Percentiles rank a stretch among this genome's conserved stretches.
Evolutionary conservation across 2,113 vertebrate species (phyloP).

Genomic region (Bos javanicus): DNA sequence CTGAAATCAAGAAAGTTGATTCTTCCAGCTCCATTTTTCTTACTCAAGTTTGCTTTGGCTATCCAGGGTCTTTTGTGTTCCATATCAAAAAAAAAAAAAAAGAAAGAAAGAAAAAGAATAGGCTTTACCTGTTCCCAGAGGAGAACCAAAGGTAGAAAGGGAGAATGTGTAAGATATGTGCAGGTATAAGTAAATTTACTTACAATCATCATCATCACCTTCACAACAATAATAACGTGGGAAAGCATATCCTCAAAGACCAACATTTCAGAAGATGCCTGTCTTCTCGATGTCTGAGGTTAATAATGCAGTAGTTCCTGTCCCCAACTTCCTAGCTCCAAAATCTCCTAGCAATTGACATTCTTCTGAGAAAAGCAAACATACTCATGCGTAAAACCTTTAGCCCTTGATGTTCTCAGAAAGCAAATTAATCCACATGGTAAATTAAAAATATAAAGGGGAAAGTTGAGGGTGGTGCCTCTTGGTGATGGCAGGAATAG

Average conservation of each 20-base stretch:
- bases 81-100: neutral
- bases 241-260: neutral
- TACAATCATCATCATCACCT: neutral
- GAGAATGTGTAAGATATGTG: neutral
- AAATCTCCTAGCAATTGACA: neutral
- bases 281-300: neutral
- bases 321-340: neutral
- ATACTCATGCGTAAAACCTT: neutral
- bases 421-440: constrained; percentile 49
- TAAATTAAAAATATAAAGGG: constrained; percentile 41
- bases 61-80: neutral
- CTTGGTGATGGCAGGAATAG: neutral
- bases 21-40: neutral
- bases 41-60: neutral
- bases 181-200: neutral
- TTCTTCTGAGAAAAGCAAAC: constrained; percentile 63
- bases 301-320: neutral
- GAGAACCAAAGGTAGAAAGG: neutral
- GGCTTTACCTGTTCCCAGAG: neutral
- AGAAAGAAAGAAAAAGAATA: neutral
- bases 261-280: neutral
- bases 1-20: neutral
- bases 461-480: neutral
- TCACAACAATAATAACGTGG: neutral
- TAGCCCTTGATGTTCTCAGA: constrained; percentile 13